These are phyloP conservation scores for Acanthurus tractus DNA, from an alignment of 2,797 vertebrate species.

Conservation along the genomic window DNA sequence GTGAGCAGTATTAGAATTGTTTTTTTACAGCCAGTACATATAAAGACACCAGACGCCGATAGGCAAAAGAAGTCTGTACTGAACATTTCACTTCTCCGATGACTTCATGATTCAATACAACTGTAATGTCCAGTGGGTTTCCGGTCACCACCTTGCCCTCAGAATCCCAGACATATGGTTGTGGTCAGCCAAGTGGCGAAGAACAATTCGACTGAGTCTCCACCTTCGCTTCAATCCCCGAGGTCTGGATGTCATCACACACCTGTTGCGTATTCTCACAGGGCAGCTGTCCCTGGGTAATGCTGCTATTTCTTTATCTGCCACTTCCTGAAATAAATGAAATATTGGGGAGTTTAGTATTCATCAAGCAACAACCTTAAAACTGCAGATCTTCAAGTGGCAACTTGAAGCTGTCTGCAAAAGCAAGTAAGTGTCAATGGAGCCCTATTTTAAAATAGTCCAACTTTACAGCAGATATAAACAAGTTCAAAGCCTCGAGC, in stretches of 20 bases:
- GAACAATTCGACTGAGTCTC: slow-evolving; percentile 95
- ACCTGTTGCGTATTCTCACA: slow-evolving; percentile 93
- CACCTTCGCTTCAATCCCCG: slow-evolving; percentile 92
- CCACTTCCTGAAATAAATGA: slow-evolving; percentile 86
- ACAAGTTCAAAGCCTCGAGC: no score
- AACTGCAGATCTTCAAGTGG: no score
- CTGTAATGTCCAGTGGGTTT: slow-evolving; percentile 6
- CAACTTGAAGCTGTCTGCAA: no score
- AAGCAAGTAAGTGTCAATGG: no score
- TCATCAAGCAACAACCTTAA: not conserved
- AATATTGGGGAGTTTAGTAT: not conserved
- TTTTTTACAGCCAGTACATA: not conserved
- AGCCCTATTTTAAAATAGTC: no score
- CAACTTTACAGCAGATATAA: no score
- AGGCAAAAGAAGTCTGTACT: not conserved
- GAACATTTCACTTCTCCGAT: not conserved
- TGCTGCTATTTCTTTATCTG: slow-evolving; percentile 92
- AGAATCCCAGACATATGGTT: slow-evolving; percentile 93
- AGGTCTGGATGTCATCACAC: slow-evolving; percentile 94
- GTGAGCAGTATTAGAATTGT: not conserved
- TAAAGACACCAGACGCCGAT: not conserved
- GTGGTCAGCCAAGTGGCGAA: slow-evolving; percentile 95
- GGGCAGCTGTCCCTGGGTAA: slow-evolving; percentile 95
- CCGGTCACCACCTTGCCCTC: slow-evolving; percentile 92
- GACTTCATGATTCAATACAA: not conserved